Evolutionary conservation across 2,113 vertebrate species (phyloP), one percentile per base, ranked within the genome.

Genomic region (Coregonus clupeaformis): DNA sequence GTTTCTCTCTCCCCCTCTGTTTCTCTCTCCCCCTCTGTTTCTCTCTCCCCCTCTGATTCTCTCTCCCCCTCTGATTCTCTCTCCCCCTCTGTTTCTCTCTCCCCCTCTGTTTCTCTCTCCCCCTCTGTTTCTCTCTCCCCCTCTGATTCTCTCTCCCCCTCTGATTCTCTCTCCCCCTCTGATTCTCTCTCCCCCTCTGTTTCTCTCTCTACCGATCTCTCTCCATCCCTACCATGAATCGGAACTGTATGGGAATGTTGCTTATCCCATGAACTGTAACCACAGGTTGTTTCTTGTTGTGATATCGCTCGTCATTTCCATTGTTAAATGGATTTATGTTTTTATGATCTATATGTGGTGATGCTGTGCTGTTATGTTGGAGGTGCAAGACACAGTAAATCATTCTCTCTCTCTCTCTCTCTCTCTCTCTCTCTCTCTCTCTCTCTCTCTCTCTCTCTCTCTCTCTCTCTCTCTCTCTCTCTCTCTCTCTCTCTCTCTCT

Each of bases 11-110:
- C 71, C 42, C 11, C 22, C 13, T 18, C 22, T 74, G 72, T 76
- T 69, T 72, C 67, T 65, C 71, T 86, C 84, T 89, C 78, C 45
- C 72, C 75, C 71, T 74, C 71, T 71, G 59, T 69, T 81, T 78
- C 75, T 67, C 73, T 86, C 82, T 84, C n/a, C 42, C 11, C 22
- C 13, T 18, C 22, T 74, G 72, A 75, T 69, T 72, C 67, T 65
- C 71, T 86, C 84, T 89, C 78, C 45, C 72, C 75, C n/a, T n/a
- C n/a, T n/a, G n/a, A n/a, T n/a, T n/a, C n/a, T n/a, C n/a, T n/a
- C n/a, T n/a, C n/a, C n/a, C n/a, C n/a, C n/a, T n/a, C 76, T 80
- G 76, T 71, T 36, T 4, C 32, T 55, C 63, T 74, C 25, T 73
- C 45, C 67, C 47, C n/a, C n/a, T n/a, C 27, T 14, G 6, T 68